These are phyloP conservation scores for Ranitomeya imitator DNA, from an alignment of 2,113 vertebrate genomes.

Conservation along the genomic window DNA sequence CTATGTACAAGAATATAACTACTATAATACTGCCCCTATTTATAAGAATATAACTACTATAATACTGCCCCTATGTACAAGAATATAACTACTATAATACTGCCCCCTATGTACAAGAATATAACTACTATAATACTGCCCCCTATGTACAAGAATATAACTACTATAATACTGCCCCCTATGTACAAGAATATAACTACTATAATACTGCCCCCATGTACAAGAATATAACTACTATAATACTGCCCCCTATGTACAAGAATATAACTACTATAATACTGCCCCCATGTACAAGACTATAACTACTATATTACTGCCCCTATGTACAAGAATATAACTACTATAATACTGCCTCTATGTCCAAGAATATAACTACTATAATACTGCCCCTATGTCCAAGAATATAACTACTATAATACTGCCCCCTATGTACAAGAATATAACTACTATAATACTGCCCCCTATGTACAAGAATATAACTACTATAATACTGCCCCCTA, in stretches of 20 bases:
- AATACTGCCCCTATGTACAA: neutral
- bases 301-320: neutral
- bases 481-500: constrained; percentile 2
- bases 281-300: neutral
- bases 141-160: constrained; percentile 4
- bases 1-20: too few species aligned
- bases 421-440: neutral
- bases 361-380: constrained; percentile 2
- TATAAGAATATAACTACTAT: too few species aligned
- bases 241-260: neutral
- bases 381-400: neutral
- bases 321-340: constrained; percentile 3
- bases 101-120: neutral
- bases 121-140: constrained; percentile 15
- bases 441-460: constrained; percentile 8
- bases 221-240: constrained; percentile 5
- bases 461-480: neutral
- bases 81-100: constrained; percentile 3
- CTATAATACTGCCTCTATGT: neutral
- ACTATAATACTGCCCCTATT: too few species aligned
- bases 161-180: constrained; percentile 5
- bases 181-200: neutral
- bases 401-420: constrained; percentile 10
- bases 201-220: neutral
- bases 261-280: constrained; percentile 11